Base-by-base conservation (phyloP, 2,888 invertebrate genomes). In the Phymatocera aterrima region DNA sequence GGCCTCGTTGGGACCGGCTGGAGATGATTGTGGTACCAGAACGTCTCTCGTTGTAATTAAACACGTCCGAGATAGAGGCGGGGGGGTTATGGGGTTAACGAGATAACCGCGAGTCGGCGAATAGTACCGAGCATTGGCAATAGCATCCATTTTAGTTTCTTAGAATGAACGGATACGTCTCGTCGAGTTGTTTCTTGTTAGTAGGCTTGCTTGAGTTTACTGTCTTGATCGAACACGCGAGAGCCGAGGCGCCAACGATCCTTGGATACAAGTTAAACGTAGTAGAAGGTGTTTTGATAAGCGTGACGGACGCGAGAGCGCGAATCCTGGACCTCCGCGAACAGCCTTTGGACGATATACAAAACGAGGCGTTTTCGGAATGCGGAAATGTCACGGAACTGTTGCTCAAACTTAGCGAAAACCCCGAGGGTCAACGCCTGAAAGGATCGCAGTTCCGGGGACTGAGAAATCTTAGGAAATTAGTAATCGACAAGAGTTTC, bases 31-130 rank as follows among this genome's bases (percentile, higher is more conserved):
- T 10, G 37, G 37, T 37, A 37, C 43, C 68, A 68, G 24, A 21
- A 43, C 46, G 68, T 46, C 46, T 43, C 43, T 48, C 6, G 34
- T 34, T 34, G 72, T 72, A 72, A 72, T 72, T 72, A 72, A 31
- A 51, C 72, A 51, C 72, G 48, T 72, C 72, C 48, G 60, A 75
- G 75, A 75, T 75, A 75, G 40, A 75, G 57, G 15, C 75, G 57
- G 34, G n/a, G n/a, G n/a, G 72, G 72, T 51, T 51, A 48, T 40
- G 75, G 37, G 75, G 75, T 75, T 57, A 75, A 75, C 75, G 60
- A 75, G 75, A 75, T 75, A 75, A 75, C 57, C 57, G 75, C 40
- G 75, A 54, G 60, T 54, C 75, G 75, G 37, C 37, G 75, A 75
- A 75, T 57, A 57, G 60, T 60, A 60, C 24, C 40, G 24, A 57